phyloP scores from a whole-genome alignment of 2,113 vertebrate species.

The Anolis sagrei region DNA sequence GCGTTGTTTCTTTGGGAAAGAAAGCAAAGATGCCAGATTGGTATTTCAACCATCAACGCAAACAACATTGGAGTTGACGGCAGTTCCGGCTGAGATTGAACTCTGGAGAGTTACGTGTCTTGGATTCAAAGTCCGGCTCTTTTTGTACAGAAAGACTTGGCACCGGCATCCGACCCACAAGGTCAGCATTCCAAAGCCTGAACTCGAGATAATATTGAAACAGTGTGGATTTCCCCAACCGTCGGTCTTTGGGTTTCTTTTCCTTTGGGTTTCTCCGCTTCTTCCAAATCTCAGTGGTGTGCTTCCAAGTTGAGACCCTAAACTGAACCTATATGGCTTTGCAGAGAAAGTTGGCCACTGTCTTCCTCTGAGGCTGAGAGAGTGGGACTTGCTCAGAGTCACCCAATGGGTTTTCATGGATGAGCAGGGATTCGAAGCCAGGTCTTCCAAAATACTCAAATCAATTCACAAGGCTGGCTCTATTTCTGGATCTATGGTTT shows the following conservation, averaged over 20 bases:
- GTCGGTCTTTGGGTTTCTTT: neutral
- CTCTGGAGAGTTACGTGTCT: constrained; percentile 8
- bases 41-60: neutral
- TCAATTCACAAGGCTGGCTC: neutral
- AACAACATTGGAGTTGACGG: constrained; percentile 20
- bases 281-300: neutral
- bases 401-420: no score
- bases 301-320: no score
- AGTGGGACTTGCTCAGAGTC: no score
- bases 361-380: no score
- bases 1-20: constrained; percentile 30
- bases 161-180: neutral
- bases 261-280: neutral
- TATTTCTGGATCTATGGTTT: neutral
- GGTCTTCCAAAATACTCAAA: no score
- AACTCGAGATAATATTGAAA: neutral
- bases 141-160: neutral
- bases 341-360: no score
- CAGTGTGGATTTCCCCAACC: neutral
- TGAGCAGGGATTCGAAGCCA: no score
- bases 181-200: neutral
- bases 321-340: no score
- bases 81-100: neutral
- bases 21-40: constrained; percentile 23
- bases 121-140: neutral